Base-by-base conservation (phyloP, 1,140 invertebrate species). In the Metaphire vulgaris region DNA sequence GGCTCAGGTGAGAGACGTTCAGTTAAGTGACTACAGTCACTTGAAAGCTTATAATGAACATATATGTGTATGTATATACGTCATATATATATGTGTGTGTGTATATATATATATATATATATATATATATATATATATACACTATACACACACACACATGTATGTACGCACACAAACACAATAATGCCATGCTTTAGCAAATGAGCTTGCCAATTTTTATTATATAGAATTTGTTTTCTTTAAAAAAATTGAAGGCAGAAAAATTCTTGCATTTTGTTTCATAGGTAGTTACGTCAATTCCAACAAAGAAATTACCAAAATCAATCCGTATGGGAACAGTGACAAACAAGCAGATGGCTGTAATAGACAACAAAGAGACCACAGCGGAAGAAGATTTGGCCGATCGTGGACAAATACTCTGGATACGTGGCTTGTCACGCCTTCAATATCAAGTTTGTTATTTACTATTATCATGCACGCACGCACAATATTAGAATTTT, bases 1-100 rank as follows among this genome's bases (percentile, higher is more conserved):
- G 97, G 96, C 95, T 80, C 97, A 99, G 89, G 87, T 99, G 81
- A 81, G 78, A 6, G 56, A 14, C 26, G 56, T 26, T 65, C 14
- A 65, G 14, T 14, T 15, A 15, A 26, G 26, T 65, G 56, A 65
- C 26, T 15, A 14, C 26, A 26, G 26, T 65, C 14, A 65, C 26
- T 14, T 65, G 14, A 26, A 15, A 15, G 56, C 14, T 65, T 14
- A 65, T 65, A 65, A 65, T 65, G 56, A 65, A 15, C 14, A 26
- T 65, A 26, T 15, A 15, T 14, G 26, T 65, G 56, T 14, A 15
- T 65, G 56, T 15, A 65, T 14, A 65, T 65, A n/a, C n/a, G n/a
- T n/a, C n/a, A n/a, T n/a, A n/a, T n/a, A n/a, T n/a, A n/a, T n/a
- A n/a, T n/a, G n/a, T 14, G 56, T 26, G 26, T 65, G 56, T n/a